Evolutionary conservation across 2,888 invertebrate genomes (phyloP).

Genomic region (Schizotus pectinicornis): DNA sequence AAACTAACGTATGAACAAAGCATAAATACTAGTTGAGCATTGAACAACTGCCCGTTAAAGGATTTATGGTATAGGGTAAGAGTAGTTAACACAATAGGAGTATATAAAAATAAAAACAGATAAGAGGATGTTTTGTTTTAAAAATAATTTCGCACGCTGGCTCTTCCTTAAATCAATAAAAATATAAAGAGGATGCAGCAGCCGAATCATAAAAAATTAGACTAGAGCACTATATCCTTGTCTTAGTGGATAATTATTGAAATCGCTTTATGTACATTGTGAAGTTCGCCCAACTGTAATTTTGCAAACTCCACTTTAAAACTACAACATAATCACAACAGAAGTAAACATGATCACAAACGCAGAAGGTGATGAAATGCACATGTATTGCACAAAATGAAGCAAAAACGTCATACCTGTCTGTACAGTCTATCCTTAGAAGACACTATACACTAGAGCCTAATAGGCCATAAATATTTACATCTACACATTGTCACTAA

Average conservation of each 20-base stretch:
- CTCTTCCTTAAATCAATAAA: slow-evolving; percentile 9
- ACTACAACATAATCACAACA: slow-evolving; percentile 29
- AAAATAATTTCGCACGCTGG: slow-evolving; percentile 9
- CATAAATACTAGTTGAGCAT: slow-evolving; percentile 37
- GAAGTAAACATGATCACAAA: slow-evolving; percentile 23
- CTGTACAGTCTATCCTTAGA: slow-evolving; percentile 54
- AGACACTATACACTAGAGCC: slow-evolving; percentile 53
- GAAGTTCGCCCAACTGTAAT: slow-evolving; percentile 5
- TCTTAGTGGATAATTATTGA: slow-evolving; percentile 29
- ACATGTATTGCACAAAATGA: slow-evolving; percentile 43
- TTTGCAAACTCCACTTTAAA: slow-evolving; percentile 24
- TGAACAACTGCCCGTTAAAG: slow-evolving; percentile 31
- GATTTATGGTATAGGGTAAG: slow-evolving; percentile 12
- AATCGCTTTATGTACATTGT: slow-evolving; percentile 3
- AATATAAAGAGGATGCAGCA: slow-evolving; percentile 31
- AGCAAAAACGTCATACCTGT: slow-evolving; percentile 32
- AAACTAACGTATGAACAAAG: slow-evolving; percentile 34
- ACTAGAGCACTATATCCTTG: slow-evolving; percentile 49
- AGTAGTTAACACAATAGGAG: slow-evolving; percentile 11
- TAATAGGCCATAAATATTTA: slow-evolving; percentile 49
- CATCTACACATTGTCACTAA: slow-evolving; percentile 48
- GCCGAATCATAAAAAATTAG: slow-evolving; percentile 45
- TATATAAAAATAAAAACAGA: slow-evolving; percentile 9
- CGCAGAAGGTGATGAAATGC: slow-evolving; percentile 28
- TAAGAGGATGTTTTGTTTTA: slow-evolving; percentile 4